Conservation (phyloP, 1,140 invertebrate genomes). For the Delia radicum region DNA sequence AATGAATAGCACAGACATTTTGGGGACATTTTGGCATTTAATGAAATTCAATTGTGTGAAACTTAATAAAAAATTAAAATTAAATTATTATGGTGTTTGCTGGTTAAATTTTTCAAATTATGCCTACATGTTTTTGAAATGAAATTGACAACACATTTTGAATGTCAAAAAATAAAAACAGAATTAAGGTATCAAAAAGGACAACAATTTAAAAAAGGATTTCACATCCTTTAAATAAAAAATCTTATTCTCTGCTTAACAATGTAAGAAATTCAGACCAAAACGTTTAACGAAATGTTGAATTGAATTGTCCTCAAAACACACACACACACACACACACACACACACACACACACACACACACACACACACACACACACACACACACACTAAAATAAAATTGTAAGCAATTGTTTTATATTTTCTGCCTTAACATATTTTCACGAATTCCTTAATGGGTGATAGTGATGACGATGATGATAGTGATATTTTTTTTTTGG, state of each 20-base stretch:
- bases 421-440: conserved; percentile 11
- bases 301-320: too few relatives aligned
- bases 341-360: too few relatives aligned
- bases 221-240: not conserved
- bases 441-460: conserved; percentile 21
- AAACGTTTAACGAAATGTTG: not conserved
- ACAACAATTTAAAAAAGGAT: not conserved
- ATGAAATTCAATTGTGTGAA: not conserved
- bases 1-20: not conserved
- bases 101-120: not conserved
- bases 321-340: too few relatives aligned
- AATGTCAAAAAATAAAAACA: not conserved
- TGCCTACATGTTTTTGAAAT: not conserved
- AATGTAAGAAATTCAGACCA: not conserved
- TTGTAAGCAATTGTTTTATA: not conserved
- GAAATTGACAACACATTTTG: not conserved
- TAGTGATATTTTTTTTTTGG: not conserved
- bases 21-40: not conserved
- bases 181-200: too few relatives aligned
- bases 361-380: too few relatives aligned
- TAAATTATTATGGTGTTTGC: not conserved
- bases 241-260: not conserved
- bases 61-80: not conserved
- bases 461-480: not conserved
- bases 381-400: too few relatives aligned